Evolutionary conservation across 2,113 vertebrate genomes (phyloP), one percentile per base, ranked within the genome.

Genomic region (Numenius arquata): DNA sequence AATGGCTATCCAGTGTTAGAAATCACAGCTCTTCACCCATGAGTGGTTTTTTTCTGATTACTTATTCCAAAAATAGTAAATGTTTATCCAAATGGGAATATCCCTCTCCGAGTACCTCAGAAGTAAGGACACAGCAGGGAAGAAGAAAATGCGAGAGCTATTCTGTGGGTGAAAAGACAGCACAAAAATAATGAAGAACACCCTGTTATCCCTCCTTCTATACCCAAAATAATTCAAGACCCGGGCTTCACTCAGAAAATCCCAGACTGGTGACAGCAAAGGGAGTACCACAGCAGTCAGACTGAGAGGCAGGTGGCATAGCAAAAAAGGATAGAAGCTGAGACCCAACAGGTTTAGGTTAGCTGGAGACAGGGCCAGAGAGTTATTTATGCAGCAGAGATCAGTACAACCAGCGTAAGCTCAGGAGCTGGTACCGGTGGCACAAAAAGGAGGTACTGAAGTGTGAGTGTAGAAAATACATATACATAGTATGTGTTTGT

Each of bases 151-250:
- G 43, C 36, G 27, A 78, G 43, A 89, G 15, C 7, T 76, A 23
- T 32, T 72, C 82, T 85, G 36, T 80, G 67, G 17, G 79, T 93
- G 83, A 95, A 93, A 92, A 93, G 36, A 88, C 41, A 92, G 16
- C 25, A 62, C 12, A 14, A 61, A 76, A 79, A 88, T 27, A 94
- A 89, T 52, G 55, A 89, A 59, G 12, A 61, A 41, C 36, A n/a
- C 23, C 88, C 26, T 34, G 32, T 85, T 85, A 56, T 13, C 38
- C 45, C 21, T 72, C 30, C 45, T 93, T 80, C 34, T 25, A 73
- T 15, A 41, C 50, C 55, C 48, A 83, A 85, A 94, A 75, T 91
- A 94, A 79, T 73, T 66, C 71, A 53, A 93, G 84, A 59, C 22
- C 17, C 20, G 73, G 66, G 3, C 26, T 89, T 70, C 30, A 26